Conservation (phyloP, 2,888 invertebrate genomes). For the Zhengitettix transpicula region DNA sequence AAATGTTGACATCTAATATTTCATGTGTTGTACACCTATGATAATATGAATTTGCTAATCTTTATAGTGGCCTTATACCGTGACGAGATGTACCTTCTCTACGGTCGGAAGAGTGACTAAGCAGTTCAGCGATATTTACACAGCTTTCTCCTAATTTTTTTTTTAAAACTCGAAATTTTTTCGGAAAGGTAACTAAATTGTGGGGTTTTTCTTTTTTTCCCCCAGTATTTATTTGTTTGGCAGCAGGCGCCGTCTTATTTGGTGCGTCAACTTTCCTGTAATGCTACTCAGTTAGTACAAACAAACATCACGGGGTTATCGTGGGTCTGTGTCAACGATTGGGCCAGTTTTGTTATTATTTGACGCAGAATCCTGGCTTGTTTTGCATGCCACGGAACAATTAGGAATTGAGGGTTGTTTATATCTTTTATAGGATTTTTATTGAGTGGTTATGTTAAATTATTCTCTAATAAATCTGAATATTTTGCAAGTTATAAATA, state of each 20-base stretch:
- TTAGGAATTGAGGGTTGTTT: conserved; percentile 2
- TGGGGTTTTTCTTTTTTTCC: not conserved
- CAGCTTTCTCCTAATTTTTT: not conserved
- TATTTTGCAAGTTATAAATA: not conserved
- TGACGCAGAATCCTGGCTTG: not conserved
- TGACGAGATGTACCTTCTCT: not conserved
- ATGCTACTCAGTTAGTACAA: conserved; percentile 8
- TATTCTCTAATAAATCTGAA: not conserved
- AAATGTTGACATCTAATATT: not conserved
- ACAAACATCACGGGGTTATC: conserved; percentile 5
- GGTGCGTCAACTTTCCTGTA: conserved; percentile 1
- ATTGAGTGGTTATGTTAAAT: not conserved
- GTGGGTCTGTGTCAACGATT: not conserved
- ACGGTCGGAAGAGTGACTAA: not conserved
- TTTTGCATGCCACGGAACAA: not conserved
- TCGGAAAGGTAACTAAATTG: not conserved
- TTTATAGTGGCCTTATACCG: conserved; percentile 12
- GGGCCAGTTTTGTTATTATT: not conserved
- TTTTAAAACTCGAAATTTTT: not conserved
- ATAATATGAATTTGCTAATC: conserved; percentile 8
- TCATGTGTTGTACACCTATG: no score
- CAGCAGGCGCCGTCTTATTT: not conserved
- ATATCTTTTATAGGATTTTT: not conserved
- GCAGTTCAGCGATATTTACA: not conserved
- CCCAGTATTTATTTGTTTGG: not conserved